Conservation (phyloP, 2,113 vertebrate genomes). For the Cranoglanis bouderius region DNA sequence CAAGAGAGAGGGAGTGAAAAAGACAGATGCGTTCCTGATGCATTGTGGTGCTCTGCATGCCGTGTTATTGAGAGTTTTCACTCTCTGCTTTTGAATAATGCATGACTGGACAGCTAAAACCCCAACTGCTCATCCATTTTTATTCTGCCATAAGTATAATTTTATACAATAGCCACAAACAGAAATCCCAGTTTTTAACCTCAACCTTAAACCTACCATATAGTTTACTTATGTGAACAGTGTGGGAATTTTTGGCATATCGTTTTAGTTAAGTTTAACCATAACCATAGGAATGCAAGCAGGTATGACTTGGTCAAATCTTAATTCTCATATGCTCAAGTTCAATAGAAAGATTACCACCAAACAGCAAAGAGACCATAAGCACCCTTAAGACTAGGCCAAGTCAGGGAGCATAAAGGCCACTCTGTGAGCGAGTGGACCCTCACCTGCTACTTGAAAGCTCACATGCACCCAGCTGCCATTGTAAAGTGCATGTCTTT, state of each 20-base stretch:
- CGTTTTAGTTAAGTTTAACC: background rate
- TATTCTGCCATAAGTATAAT: background rate
- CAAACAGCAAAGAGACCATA: background rate
- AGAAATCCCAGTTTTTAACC: background rate
- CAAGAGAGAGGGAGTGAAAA: constrained; percentile 12
- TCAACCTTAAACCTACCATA: background rate
- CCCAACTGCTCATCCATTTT: background rate
- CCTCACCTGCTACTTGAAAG: constrained; percentile 37
- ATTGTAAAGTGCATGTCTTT: constrained; percentile 63
- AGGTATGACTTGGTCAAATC: background rate
- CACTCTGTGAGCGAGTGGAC: constrained; percentile 55
- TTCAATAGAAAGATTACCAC: background rate
- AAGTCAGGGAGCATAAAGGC: constrained; percentile 54
- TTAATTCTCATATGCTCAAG: background rate
- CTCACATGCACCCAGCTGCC: constrained; percentile 40
- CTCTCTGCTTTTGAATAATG: constrained; percentile 21
- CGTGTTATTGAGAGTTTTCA: constrained; percentile 33
- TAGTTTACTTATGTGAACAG: background rate
- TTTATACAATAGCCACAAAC: background rate
- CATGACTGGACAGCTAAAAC: background rate
- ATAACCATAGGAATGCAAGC: background rate
- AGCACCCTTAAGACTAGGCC: background rate
- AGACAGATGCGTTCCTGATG: constrained; percentile 25
- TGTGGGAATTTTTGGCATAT: background rate
- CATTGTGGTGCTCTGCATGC: constrained; percentile 21